A percentile compares a stretch with the other conserved stretches of the same genome.
Conservation (phyloP, 1,140 invertebrate genomes). For the Orchesella cincta region DNA sequence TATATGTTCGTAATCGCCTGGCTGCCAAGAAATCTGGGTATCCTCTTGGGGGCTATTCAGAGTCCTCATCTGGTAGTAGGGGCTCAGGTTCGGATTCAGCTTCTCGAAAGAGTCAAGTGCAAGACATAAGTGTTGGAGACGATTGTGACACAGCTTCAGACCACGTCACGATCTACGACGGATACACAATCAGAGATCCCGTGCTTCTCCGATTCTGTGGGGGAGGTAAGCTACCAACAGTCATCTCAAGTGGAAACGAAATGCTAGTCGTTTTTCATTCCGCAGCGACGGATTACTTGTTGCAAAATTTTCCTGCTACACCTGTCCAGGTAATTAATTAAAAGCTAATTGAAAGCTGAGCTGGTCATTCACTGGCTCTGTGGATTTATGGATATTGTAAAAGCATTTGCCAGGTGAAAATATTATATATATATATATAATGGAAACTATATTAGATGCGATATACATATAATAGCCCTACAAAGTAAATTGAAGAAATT, state of each 20-base stretch:
- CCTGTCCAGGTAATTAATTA: slow-evolving; percentile 36
- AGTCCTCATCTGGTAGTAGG: slow-evolving; percentile 2
- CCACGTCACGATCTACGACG: slow-evolving; percentile 79
- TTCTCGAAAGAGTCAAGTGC: slow-evolving; percentile 2
- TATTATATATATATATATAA: too few species aligned
- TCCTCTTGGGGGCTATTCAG: slow-evolving; percentile 17
- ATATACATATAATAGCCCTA: too few species aligned
- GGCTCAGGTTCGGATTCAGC: slow-evolving; percentile 26
- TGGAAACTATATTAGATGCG: too few species aligned
- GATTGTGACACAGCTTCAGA: slow-evolving; percentile 78
- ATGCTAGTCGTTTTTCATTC: slow-evolving; percentile 80
- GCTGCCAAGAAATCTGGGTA: slow-evolving; percentile 28
- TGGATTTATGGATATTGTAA: too few species aligned
- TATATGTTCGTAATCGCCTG: slow-evolving; percentile 50
- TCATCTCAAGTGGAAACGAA: slow-evolving; percentile 75
- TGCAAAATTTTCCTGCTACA: slow-evolving; percentile 63
- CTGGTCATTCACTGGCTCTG: too few species aligned
- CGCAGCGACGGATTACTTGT: slow-evolving; percentile 77
- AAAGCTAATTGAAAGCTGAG: too few species aligned
- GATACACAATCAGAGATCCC: slow-evolving; percentile 66
- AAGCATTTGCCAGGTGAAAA: too few species aligned
- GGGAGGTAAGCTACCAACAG: slow-evolving; percentile 77
- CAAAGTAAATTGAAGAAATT: too few species aligned
- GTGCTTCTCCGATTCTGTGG: slow-evolving; percentile 77
- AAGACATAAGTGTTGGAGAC: slow-evolving; percentile 69